Conservation (phyloP, 2,113 vertebrate species). For the Pholis gunnellus region DNA sequence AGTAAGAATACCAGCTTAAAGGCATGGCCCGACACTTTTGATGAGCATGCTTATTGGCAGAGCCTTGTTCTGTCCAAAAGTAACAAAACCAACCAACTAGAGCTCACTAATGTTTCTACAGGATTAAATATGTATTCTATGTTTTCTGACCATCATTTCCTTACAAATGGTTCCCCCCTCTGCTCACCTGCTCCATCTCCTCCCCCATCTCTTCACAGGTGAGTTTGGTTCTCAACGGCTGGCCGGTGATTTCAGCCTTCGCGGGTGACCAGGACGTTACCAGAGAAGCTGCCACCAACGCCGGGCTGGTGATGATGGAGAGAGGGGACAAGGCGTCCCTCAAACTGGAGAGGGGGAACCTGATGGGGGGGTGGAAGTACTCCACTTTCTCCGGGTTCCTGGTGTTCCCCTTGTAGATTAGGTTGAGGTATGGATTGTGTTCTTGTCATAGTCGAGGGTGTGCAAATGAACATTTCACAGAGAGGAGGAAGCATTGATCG, state of each 20-base stretch:
- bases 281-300: conserved; percentile 89
- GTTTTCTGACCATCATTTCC: not conserved
- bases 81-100: too few relatives aligned
- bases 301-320: conserved; percentile 88
- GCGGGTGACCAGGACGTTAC: conserved; percentile 92
- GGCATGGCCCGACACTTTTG: not conserved
- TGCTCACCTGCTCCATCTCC: not conserved
- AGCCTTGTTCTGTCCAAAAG: too few relatives aligned
- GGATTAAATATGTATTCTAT: too few relatives aligned
- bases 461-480: not conserved
- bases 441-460: not conserved
- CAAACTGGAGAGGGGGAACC: conserved; percentile 89
- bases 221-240: conserved; percentile 88
- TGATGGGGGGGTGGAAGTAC: conserved; percentile 92
- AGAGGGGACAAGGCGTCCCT: conserved; percentile 90
- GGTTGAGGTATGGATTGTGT: not conserved
- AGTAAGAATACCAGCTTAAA: conserved; percentile 67
- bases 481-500: not conserved
- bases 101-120: too few relatives aligned
- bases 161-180: not conserved
- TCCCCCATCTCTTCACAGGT: conserved; percentile 76
- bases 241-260: conserved; percentile 90
- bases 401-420: conserved; percentile 86
- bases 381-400: conserved; percentile 92
- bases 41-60: not conserved